Base-by-base conservation (phyloP, 1,140 invertebrate genomes). In the Rhagoletis zephyria region DNA sequence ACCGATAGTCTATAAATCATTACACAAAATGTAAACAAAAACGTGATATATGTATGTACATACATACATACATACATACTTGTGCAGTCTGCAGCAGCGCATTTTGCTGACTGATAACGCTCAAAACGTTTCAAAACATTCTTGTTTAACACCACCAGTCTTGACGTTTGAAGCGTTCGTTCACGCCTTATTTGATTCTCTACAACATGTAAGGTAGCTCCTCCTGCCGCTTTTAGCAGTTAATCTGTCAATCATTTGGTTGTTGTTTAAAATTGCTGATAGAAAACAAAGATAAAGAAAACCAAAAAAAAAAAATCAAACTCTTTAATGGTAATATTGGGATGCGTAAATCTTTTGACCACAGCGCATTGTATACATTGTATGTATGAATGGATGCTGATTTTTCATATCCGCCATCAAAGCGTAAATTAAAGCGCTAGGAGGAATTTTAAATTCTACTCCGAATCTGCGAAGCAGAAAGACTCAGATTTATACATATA, bases 141-240 rank as follows among this genome's bases (percentile, higher is more conserved):
- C 74, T 81, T 81, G 74, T 81, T 56, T 30, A 81, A 81, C 74
- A 81, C n/a, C n/a, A n/a, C 48, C 74, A 81, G 4, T 19, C 42
- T 51, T 81, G 74, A 81, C 48, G n/a, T 81, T 81, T 81, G 51
- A 42, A 45, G 14, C 42, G 51, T 81, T n/a, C n/a, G n/a, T n/a
- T 81, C 74, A 56, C 74, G 56, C 74, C 74, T 81, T 81, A 81
- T 81, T 81, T 51, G 74, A 56, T 56, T 56, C 48, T 56, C 51
- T 6, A 7, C 74, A 81, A 51, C 14, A 56, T 59, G 74, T 51
- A 19, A 56, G 74, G 45, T 56, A n/a, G n/a, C n/a, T n/a, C 74
- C 45, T 81, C n/a, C 51, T 81, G 48, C 74, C 74, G 56, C 74
- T 81, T 81, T 81, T 51, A 81, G 74, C 48, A 81, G 74, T 81